Conservation (phyloP, 2,797 vertebrate genomes). For the Benthosema pterotum region DNA sequence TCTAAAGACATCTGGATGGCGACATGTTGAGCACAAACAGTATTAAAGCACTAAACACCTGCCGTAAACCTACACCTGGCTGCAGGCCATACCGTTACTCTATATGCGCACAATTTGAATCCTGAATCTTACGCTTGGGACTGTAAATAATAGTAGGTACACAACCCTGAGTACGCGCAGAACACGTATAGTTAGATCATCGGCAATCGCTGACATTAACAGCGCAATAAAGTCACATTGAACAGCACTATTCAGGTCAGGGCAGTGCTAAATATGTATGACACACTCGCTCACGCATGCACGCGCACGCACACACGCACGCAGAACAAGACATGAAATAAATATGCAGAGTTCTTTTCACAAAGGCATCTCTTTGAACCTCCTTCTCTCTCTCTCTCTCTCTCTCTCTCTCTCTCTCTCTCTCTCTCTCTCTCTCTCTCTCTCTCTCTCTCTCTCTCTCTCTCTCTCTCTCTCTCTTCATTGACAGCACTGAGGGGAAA, state of each 20-base stretch:
- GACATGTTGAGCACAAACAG: too few species aligned
- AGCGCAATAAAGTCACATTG: too few species aligned
- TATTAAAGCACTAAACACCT: too few species aligned
- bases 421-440: slow-evolving; percentile 40
- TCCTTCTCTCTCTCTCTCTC: slow-evolving; percentile 43
- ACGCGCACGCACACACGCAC: not conserved
- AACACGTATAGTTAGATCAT: too few species aligned
- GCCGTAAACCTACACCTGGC: not conserved
- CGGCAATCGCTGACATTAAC: not conserved
- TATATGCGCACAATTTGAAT: too few species aligned
- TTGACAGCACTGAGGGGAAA: slow-evolving; percentile 74
- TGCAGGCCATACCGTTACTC: not conserved
- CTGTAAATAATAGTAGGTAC: too few species aligned
- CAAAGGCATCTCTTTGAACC: slow-evolving; percentile 41
- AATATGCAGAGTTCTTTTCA: slow-evolving; percentile 25
- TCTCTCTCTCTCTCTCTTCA: slow-evolving; percentile 51
- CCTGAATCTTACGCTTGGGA: too few species aligned
- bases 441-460: slow-evolving; percentile 40
- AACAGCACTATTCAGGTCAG: too few species aligned
- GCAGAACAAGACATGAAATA: slow-evolving; percentile 21
- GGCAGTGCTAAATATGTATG: too few species aligned
- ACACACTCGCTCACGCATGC: not conserved
- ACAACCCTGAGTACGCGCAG: too few species aligned
- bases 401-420: slow-evolving; percentile 19
- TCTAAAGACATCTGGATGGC: too few species aligned